Evolutionary conservation across 64 coral and sea anemone species (phyloP), one percentile per base, ranked within the genome.

Genomic region (Astreopora myriophthalma): DNA sequence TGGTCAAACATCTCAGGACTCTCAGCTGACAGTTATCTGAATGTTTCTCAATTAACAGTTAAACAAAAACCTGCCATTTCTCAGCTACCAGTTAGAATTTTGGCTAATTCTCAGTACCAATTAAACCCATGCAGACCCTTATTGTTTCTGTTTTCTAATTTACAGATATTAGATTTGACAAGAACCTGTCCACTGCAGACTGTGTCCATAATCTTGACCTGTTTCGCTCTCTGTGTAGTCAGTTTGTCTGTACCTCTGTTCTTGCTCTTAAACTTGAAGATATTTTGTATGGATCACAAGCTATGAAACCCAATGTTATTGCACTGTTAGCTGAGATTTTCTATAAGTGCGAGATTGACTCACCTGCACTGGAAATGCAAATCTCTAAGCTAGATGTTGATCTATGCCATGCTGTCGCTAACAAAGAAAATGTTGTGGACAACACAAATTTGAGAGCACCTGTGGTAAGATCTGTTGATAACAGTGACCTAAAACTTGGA

Each of bases 291-390:
- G 93, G 94, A 48, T 99, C 97, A 22, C 97, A 93, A 49, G 94
- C 91, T 33, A 91, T 99, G 90, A 99, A 96, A 34, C 94, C 94
- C 10, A 99, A 99, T 29, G 24, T 99, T 26, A 82, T 96, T 23
- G 94, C 84, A n/a, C 71, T 99, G 10, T 69, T 99, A 14, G 94
- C 97, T 23, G 97, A 99, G 75, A 88, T 99, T 84, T 99, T 97
- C 52, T 63, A 94, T 5, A 91, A 86, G 32, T 94, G 95, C 22
- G 91, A 97, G 80, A 19, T 71, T n/a, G 87, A 91, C 5, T 51
- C 48, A 16, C 8, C 55, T 48, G 52, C 30, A 6, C 46, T 11
- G 22, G 25, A 76, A 32, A 63, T 61, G 22, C 64, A 71, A 39
- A 86, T 35, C 4, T 72, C 40, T 48, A 84, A 78, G 39, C 77